A percentile compares a stretch with the other conserved stretches of the same genome.
Evolutionary conservation across 2,888 invertebrate genomes (phyloP).

Genomic region (Mythimna impura): DNA sequence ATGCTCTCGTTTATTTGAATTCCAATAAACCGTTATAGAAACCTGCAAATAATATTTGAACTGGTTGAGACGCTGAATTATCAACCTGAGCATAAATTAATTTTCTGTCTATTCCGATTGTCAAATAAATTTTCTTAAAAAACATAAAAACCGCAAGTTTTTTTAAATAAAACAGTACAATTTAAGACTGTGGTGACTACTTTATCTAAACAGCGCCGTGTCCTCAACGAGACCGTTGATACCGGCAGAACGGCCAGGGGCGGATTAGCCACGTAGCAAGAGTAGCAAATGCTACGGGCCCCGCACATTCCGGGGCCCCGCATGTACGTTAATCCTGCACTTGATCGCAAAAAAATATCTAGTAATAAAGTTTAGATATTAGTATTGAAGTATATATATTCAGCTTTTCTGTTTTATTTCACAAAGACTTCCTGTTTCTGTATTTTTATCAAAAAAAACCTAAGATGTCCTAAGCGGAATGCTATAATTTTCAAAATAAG

Average conservation of each 20-base stretch:
- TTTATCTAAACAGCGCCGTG: slow-evolving; percentile 7
- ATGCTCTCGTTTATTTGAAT: slow-evolving; percentile 11
- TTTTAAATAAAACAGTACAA: background rate
- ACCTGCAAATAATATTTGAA: slow-evolving; percentile 20
- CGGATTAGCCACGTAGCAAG: too few relatives aligned
- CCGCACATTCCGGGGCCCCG: too few relatives aligned
- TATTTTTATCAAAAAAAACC: too few relatives aligned
- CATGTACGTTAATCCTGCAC: too few relatives aligned
- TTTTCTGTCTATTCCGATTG: background rate
- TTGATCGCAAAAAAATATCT: too few relatives aligned
- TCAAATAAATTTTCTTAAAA: background rate
- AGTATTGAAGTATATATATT: too few relatives aligned
- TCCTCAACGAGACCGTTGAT: slow-evolving; percentile 38
- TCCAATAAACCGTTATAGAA: slow-evolving; percentile 15
- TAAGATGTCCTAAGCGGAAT: too few relatives aligned
- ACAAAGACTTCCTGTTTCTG: too few relatives aligned
- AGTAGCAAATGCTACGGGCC: too few relatives aligned
- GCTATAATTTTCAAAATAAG: too few relatives aligned
- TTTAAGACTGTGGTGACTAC: background rate
- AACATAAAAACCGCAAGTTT: background rate
- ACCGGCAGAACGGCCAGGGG: slow-evolving; percentile 35
- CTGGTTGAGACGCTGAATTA: slow-evolving; percentile 14
- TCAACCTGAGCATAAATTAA: slow-evolving; percentile 13
- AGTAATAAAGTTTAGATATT: too few relatives aligned
- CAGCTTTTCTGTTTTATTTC: too few relatives aligned